Base-by-base conservation (phyloP, 2,888 invertebrate genomes). In the Melinopterus prodromus region DNA sequence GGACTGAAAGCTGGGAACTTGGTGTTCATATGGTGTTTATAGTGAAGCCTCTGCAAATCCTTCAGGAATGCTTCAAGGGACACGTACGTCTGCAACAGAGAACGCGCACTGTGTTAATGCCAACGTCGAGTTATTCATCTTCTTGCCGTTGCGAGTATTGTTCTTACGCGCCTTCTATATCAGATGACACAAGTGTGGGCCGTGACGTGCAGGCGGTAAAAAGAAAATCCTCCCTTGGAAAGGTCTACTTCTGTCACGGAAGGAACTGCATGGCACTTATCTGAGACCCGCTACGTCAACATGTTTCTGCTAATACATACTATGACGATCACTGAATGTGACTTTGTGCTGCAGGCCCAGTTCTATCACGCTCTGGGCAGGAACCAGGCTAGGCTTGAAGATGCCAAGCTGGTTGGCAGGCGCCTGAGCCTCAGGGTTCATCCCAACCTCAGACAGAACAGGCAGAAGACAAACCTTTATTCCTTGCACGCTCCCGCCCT, bases 281-380 rank as follows among this genome's bases (percentile, higher is more conserved):
- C 79, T 87, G 87, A 87, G 78, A 79, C 26, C 36, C 5, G 36
- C 14, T 7, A 70, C 53, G 12, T 35, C 70, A 85, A 84, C 70
- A 84, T 88, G 84, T 88, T 86, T 84, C 83, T 89, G 81, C 84
- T 90, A 83, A 87, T 91, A 80, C 90, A 90, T 85, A 90, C 90
- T 78, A 87, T 91, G 86, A 90, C 89, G 38, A 87, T 90, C 83
- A 88, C 89, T 76, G 88, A 90, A 81, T 86, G 86, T 82, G 89
- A 89, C 83, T 88, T 87, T 84, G 88, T 89, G 78, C 86, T 90
- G 79, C 87, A 88, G 82, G 90, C 90, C 74, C 88, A 90, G 82
- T 90, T 90, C 85, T 88, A 89, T 80, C 90, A 90, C 82, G 85
- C 89, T 69, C 84, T 89, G 76, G 84, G 85, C 70, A 84, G 80